phyloP scores from a whole-genome alignment of 2,888 invertebrate species.

The Temnothorax unifasciatus region DNA sequence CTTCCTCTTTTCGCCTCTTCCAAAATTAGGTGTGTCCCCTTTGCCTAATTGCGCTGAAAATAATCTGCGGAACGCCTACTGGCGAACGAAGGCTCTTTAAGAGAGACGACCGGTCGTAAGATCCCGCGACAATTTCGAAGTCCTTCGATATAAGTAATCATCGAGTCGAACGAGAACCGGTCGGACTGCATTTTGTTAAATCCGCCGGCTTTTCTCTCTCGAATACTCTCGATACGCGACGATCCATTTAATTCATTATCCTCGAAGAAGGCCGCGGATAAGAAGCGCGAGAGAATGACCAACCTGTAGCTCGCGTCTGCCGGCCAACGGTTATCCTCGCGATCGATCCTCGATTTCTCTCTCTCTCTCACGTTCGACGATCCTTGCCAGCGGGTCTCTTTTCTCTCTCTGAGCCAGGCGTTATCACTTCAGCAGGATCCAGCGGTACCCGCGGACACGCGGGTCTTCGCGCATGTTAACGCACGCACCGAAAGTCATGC shows the following conservation, averaged over 20 bases:
- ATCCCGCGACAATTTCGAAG: background rate
- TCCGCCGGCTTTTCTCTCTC: background rate
- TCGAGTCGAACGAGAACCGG: slow-evolving; percentile 13
- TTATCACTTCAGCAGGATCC: slow-evolving; percentile 50
- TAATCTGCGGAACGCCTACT: background rate
- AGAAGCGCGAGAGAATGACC: slow-evolving; percentile 12
- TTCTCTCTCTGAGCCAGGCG: slow-evolving; percentile 13
- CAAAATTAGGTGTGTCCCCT: background rate
- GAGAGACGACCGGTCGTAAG: background rate
- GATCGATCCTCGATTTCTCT: slow-evolving; percentile 27
- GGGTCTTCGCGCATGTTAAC: slow-evolving; percentile 73
- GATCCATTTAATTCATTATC: slow-evolving; percentile 7
- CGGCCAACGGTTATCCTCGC: slow-evolving; percentile 37
- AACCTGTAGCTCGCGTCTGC: slow-evolving; percentile 64
- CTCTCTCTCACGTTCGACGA: slow-evolving; percentile 21
- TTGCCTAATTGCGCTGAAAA: background rate
- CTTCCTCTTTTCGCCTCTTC: background rate
- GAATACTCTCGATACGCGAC: background rate
- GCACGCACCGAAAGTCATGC: slow-evolving; percentile 68
- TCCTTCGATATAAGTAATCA: background rate
- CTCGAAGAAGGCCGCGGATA: background rate
- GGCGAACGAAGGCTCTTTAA: background rate
- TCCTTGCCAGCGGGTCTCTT: slow-evolving; percentile 6
- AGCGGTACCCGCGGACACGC: slow-evolving; percentile 65
- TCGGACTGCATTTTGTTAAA: slow-evolving; percentile 21